A percentile compares a stretch with the other conserved stretches of the same genome.
Evolutionary conservation across 2,797 vertebrate species (phyloP).

Genomic region (Hippopotamyrus pictus): DNA sequence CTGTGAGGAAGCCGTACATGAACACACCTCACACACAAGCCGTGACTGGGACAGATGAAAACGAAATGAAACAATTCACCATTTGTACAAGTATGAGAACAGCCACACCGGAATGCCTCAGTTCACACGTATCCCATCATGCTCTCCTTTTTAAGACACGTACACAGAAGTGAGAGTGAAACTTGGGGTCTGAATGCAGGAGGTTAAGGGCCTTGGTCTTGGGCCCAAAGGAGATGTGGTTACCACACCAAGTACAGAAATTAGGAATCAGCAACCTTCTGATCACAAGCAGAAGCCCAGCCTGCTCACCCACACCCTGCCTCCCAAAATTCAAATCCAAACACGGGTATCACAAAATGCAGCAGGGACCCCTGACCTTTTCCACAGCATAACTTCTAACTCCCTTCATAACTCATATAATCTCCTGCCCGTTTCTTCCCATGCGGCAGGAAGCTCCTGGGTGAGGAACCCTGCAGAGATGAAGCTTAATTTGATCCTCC

Average conservation of each 20-base stretch:
- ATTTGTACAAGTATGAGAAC: neutral
- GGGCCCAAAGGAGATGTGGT: neutral
- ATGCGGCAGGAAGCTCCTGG: neutral
- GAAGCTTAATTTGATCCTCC: neutral
- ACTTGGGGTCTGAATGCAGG: neutral
- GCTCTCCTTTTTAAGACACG: neutral
- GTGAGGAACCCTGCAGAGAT: neutral
- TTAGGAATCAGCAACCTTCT: neutral
- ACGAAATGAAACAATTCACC: neutral
- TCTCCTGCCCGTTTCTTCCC: neutral
- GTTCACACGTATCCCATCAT: neutral
- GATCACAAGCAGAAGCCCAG: neutral
- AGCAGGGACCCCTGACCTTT: neutral
- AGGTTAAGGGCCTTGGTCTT: neutral
- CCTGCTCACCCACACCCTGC: neutral
- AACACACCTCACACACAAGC: neutral
- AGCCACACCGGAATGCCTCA: neutral
- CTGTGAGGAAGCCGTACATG: neutral
- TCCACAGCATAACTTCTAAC: neutral
- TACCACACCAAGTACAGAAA: neutral
- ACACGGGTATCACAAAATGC: neutral
- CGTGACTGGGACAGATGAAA: neutral
- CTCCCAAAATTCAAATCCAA: neutral
- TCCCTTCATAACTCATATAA: neutral
- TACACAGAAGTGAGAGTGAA: neutral